Evolutionary conservation across 2,888 invertebrate species (phyloP).

Genomic region (Odontothrips loti): DNA sequence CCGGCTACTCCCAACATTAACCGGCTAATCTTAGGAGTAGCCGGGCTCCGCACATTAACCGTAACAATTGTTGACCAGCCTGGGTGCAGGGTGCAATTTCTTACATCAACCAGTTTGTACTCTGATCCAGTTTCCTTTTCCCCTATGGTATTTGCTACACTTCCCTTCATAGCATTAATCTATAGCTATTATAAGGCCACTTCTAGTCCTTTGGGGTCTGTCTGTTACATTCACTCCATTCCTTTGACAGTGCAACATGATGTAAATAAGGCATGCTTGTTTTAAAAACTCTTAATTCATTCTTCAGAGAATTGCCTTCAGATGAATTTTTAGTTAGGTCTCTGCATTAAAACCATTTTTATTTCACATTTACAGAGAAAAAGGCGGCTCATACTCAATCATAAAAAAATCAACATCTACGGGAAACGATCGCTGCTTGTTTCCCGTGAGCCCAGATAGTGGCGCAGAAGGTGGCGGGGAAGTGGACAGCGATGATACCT

Average conservation of each 20-base stretch:
- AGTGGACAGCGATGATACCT: slow-evolving; percentile 51
- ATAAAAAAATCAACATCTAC: slow-evolving; percentile 75
- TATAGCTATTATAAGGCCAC: no score
- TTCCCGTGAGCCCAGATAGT: slow-evolving; percentile 32
- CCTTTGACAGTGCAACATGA: background rate
- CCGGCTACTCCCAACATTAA: no score
- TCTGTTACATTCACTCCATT: slow-evolving; percentile 32
- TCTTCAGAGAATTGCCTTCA: background rate
- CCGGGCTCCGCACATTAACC: no score
- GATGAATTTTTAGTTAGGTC: slow-evolving; percentile 27
- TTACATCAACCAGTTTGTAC: no score
- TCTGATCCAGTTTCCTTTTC: no score
- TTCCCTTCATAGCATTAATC: no score
- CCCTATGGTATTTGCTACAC: no score
- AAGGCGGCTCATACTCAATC: slow-evolving; percentile 68
- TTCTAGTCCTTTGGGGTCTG: background rate
- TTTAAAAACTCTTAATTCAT: background rate
- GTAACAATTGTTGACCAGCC: no score
- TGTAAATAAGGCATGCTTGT: background rate
- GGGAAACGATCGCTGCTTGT: slow-evolving; percentile 37
- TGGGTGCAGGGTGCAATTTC: no score
- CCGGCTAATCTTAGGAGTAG: no score
- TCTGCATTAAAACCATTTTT: slow-evolving; percentile 32
- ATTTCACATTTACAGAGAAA: slow-evolving; percentile 54
- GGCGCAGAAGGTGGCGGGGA: slow-evolving; percentile 17